phyloP scores from a whole-genome alignment of 2,888 invertebrate genomes.

The Cotesia congregata region DNA sequence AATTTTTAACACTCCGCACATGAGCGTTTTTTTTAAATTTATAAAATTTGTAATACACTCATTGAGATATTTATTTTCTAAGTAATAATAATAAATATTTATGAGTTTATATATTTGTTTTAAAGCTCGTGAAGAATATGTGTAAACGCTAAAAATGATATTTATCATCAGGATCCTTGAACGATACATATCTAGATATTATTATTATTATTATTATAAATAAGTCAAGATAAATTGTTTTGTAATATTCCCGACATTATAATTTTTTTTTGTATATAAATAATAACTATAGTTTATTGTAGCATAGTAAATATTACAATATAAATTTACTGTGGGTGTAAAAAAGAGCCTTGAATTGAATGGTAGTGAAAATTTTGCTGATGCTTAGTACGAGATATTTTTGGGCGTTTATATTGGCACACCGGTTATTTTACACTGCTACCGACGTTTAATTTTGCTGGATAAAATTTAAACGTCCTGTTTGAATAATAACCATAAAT shows the following conservation, averaged over 20 bases:
- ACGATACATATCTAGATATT: constrained; percentile 15
- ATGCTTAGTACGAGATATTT: background rate
- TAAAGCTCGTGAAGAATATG: background rate
- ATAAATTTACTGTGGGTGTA: background rate
- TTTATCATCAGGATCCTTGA: constrained; percentile 5
- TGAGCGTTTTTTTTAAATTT: background rate
- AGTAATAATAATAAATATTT: constrained; percentile 18
- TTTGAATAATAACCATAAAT: background rate
- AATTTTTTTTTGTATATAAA: background rate
- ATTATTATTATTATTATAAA: background rate
- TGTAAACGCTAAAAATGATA: background rate
- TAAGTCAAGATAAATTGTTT: background rate
- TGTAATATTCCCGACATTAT: background rate
- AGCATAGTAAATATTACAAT: background rate
- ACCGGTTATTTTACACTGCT: background rate
- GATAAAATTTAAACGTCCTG: constrained; percentile 46
- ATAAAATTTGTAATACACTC: background rate
- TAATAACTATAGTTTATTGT: background rate
- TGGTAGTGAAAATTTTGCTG: background rate
- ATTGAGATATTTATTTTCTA: constrained; percentile 5
- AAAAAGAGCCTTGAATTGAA: background rate
- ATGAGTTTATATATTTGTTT: constrained; percentile 10
- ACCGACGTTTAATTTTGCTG: constrained; percentile 48
- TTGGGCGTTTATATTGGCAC: background rate
- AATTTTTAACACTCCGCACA: too few species aligned